Evolutionary conservation across 2,888 invertebrate species (phyloP).

Genomic region (Heteropelma amictum): DNA sequence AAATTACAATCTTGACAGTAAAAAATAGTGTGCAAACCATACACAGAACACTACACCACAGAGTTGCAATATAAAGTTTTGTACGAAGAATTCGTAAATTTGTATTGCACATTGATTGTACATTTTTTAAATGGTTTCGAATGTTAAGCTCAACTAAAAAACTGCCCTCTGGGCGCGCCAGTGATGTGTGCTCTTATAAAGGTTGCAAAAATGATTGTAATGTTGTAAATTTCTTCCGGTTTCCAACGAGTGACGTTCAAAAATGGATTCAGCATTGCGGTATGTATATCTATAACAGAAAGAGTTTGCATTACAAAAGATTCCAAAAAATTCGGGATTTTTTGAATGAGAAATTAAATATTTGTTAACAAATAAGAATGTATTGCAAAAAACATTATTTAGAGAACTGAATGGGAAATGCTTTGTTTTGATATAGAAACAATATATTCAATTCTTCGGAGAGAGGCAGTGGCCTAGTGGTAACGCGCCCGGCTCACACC

Average conservation of each 20-base stretch:
- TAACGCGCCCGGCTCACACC: too few relatives aligned
- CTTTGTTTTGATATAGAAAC: background rate
- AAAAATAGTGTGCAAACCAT: too few relatives aligned
- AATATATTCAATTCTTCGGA: background rate
- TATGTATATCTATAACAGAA: slow-evolving; percentile 3
- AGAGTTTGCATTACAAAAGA: background rate
- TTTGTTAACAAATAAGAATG: background rate
- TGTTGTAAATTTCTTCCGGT: slow-evolving; percentile 3
- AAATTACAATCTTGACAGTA: too few relatives aligned
- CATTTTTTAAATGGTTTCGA: too few relatives aligned
- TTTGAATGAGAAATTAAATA: background rate
- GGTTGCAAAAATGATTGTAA: background rate
- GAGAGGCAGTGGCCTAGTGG: too few relatives aligned
- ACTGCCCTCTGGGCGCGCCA: background rate
- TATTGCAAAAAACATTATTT: background rate
- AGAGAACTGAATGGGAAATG: background rate
- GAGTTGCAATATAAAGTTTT: too few relatives aligned
- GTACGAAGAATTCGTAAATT: too few relatives aligned
- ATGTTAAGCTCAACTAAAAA: background rate
- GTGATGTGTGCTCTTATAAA: slow-evolving; percentile 13
- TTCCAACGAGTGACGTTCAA: background rate
- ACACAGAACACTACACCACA: too few relatives aligned
- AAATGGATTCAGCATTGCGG: slow-evolving; percentile 7
- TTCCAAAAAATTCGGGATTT: background rate
- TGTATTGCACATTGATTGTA: too few relatives aligned